Evolutionary conservation across 2,888 invertebrate genomes (phyloP).

Genomic region (Teinopalpus imperialis): DNA sequence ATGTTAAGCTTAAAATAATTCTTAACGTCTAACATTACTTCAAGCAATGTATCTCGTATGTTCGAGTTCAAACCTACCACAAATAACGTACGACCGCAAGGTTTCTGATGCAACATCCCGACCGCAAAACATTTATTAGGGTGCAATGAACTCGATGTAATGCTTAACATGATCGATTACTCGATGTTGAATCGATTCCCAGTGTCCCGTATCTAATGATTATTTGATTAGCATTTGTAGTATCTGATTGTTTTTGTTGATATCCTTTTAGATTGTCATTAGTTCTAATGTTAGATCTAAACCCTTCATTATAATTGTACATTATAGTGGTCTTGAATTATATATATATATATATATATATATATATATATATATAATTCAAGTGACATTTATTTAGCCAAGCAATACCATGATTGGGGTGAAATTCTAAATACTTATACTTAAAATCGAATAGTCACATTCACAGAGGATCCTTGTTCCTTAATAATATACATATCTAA

Average conservation of each 20-base stretch:
- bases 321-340: too few species aligned
- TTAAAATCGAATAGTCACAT: too few species aligned
- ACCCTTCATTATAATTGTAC: neutral
- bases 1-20: neutral
- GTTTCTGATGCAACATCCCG: slow-evolving; percentile 35
- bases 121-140: slow-evolving; percentile 63
- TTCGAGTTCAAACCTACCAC: slow-evolving; percentile 25
- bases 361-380: too few species aligned
- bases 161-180: slow-evolving; percentile 57
- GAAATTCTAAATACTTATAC: too few species aligned
- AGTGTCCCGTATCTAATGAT: slow-evolving; percentile 43
- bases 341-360: too few species aligned
- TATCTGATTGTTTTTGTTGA: slow-evolving; percentile 29
- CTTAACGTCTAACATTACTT: neutral
- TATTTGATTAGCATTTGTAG: slow-evolving; percentile 42
- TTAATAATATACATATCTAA: too few species aligned
- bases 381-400: too few species aligned
- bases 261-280: neutral
- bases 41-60: slow-evolving; percentile 25
- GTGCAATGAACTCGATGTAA: slow-evolving; percentile 54
- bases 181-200: slow-evolving; percentile 51
- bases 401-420: too few species aligned
- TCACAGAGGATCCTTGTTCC: too few species aligned
- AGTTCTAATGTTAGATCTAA: neutral
- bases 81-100: slow-evolving; percentile 27